Evolutionary conservation across 2,888 invertebrate genomes (phyloP).

Genomic region (Leptarthrus brevirostris): DNA sequence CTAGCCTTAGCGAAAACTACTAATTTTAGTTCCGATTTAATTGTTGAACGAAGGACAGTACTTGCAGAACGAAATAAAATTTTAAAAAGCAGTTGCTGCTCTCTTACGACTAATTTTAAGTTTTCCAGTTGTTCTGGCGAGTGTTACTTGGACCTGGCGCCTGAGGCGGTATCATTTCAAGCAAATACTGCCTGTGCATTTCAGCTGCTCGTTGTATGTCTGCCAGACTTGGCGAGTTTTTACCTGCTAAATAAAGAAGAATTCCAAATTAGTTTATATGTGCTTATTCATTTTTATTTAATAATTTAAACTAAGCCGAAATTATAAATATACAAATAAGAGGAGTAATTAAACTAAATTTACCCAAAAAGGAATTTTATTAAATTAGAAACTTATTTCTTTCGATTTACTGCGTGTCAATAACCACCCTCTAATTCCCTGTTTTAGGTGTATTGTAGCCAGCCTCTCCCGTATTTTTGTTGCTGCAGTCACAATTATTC

Average conservation of each 20-base stretch:
- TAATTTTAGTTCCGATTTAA: constrained; percentile 34
- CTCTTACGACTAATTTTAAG: constrained; percentile 58
- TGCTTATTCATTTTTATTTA: too few relatives aligned
- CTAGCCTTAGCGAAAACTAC: constrained; percentile 45
- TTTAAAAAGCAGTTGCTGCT: constrained; percentile 55
- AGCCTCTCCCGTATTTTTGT: too few relatives aligned
- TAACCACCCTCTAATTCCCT: too few relatives aligned
- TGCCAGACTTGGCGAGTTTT: constrained; percentile 69
- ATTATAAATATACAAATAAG: too few relatives aligned
- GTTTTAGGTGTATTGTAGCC: too few relatives aligned
- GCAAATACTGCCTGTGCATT: constrained; percentile 92
- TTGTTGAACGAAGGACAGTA: constrained; percentile 33
- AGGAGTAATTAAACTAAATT: too few relatives aligned
- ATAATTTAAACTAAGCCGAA: too few relatives aligned
- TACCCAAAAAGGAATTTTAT: too few relatives aligned
- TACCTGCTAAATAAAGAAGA: constrained; percentile 59
- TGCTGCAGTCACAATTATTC: too few relatives aligned
- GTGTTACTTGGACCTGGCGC: constrained; percentile 65
- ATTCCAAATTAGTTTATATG: neutral
- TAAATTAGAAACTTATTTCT: too few relatives aligned
- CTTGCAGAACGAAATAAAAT: constrained; percentile 44
- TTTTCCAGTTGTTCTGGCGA: constrained; percentile 68
- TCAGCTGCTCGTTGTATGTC: constrained; percentile 89
- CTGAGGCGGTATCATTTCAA: constrained; percentile 90
- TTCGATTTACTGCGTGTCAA: too few relatives aligned